Evolutionary conservation across 1,140 invertebrate genomes (phyloP), one percentile per base, ranked within the genome.

Genomic region (Babylonia areolata): DNA sequence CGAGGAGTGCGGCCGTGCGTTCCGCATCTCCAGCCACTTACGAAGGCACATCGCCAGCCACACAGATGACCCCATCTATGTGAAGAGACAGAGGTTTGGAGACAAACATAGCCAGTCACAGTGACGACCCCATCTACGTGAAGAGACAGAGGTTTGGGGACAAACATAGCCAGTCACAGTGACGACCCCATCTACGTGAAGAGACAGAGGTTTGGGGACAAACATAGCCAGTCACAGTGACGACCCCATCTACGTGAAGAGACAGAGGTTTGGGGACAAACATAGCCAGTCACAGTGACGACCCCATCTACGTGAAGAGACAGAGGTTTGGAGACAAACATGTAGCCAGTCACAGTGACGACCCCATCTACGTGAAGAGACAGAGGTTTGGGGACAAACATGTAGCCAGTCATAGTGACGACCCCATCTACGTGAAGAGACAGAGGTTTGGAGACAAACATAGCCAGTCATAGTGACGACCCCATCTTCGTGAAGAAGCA

Each of bases 1-100:
- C 85, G 98, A 98, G 92, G 96, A 97, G 93, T 98, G 98, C 93
- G 97, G 97, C 11, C 97, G 97, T 69, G 96, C 97, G 93, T 98
- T 99, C 42, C 15, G 64, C 28, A 64, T 58, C 51, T 54, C 64
- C 39, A 84, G 80, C 39, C 46, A 85, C 40, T 37, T 85, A n/a
- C 78, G 51, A 5, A n/a, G 78, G 15, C 85, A 86, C 73, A 28
- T 58, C 5, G 20, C 33, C 42, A 54, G 54, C 12, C 85, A 86
- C 69, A 88, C 88, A 0, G 86, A 77, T 17, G 35, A 42, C 28
- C 75, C 73, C 75, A 42, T 77, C 75, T 40, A 33, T 23, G 37
- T 77, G 33, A 77, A 77, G 75, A 73, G 71, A 35, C 9, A 33
- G 71, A 33, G 31, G 11, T 20, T 33, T n/a, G 12, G 71, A 73